Conservation (phyloP, 2,113 vertebrate genomes). For the Phalacrocorax aristotelis region DNA sequence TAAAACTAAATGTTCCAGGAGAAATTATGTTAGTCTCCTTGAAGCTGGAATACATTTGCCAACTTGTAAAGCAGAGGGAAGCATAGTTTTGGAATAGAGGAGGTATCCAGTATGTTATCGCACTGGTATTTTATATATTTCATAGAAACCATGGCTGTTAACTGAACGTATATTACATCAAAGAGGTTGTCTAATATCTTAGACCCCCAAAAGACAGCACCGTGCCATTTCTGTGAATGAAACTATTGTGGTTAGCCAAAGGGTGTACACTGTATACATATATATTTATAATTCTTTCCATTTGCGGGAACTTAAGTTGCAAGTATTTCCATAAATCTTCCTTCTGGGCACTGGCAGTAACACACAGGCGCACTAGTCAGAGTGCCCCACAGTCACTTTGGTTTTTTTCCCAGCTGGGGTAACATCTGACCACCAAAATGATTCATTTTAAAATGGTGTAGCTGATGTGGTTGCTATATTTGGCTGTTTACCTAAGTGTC, state of each 20-base stretch:
- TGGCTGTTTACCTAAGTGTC: neutral
- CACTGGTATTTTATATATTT: neutral
- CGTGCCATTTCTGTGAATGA: neutral
- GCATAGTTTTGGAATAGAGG: neutral
- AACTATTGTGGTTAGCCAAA: neutral
- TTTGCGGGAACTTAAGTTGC: neutral
- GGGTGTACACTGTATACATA: rapidly evolving
- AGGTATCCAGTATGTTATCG: neutral
- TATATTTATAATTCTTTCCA: neutral
- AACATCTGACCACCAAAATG: neutral
- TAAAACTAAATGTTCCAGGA: neutral
- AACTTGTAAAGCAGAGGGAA: neutral
- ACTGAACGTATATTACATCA: neutral
- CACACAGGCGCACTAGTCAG: neutral
- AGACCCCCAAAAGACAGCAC: neutral
- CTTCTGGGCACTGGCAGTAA: neutral
- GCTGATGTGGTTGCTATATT: neutral
- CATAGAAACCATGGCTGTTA: neutral
- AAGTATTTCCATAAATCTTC: neutral
- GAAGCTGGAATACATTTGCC: neutral
- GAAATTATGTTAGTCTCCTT: neutral
- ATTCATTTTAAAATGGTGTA: neutral
- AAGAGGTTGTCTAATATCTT: neutral
- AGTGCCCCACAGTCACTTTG: neutral
- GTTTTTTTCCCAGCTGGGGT: neutral